Percentiles rank a stretch among this genome's conserved stretches.
Conservation (phyloP, 2,113 vertebrate genomes). For the Nycticryphes semicollaris region DNA sequence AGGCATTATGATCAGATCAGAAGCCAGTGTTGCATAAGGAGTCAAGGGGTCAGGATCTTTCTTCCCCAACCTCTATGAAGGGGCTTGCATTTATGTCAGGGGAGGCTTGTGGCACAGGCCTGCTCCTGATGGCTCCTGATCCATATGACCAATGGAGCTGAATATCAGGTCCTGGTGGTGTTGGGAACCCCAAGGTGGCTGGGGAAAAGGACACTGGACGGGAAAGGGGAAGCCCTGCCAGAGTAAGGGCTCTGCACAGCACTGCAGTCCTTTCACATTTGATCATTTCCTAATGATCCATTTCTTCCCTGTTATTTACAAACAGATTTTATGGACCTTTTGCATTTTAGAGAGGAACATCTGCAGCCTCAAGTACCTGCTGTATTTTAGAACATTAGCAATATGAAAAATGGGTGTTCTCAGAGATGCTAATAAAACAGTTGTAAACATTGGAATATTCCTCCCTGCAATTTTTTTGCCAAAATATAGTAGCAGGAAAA, state of each 20-base stretch:
- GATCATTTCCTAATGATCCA: background rate
- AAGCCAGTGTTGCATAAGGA: background rate
- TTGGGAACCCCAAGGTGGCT: background rate
- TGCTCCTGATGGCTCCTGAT: fast-evolving
- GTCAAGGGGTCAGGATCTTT: background rate
- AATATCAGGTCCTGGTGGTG: background rate
- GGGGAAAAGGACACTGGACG: background rate
- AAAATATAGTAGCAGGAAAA: background rate
- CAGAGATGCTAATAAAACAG: background rate
- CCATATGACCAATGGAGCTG: fast-evolving
- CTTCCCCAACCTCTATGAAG: fast-evolving
- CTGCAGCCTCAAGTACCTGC: constrained; percentile 19
- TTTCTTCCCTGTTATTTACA: background rate
- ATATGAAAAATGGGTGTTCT: background rate
- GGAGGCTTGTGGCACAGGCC: background rate
- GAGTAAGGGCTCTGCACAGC: background rate
- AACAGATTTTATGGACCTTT: background rate
- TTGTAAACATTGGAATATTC: background rate
- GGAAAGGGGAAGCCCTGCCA: background rate
- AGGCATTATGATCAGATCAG: background rate
- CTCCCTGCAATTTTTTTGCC: background rate
- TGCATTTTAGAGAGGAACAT: constrained; percentile 16
- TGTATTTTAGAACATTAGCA: background rate
- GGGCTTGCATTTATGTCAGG: background rate
- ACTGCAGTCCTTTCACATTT: background rate